phyloP scores from a whole-genome alignment of 2,888 invertebrate species.

The Plemyria rubiginata region DNA sequence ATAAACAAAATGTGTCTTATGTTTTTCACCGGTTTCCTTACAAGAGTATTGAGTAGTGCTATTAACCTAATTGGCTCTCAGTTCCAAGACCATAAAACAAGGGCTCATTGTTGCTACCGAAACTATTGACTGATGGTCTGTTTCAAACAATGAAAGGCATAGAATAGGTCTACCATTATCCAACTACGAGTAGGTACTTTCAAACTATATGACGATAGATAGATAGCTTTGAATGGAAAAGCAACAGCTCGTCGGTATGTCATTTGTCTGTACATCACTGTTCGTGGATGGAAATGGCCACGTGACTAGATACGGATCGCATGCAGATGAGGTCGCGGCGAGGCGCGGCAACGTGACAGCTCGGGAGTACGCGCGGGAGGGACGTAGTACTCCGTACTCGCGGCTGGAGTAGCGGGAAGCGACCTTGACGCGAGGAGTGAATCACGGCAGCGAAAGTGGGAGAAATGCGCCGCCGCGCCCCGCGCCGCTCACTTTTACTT shows the following conservation, averaged over 20 bases:
- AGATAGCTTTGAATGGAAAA: conserved; percentile 24
- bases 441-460: conserved; percentile 84
- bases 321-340: conserved; percentile 40
- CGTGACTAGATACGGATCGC: conserved; percentile 29
- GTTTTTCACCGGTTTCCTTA: conserved; percentile 6
- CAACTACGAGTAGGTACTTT: conserved; percentile 19
- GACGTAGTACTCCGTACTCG: conserved; percentile 37
- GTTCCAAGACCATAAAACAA: conserved; percentile 28
- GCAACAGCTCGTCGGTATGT: conserved; percentile 12
- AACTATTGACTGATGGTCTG: conserved; percentile 20
- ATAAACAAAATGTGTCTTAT: not conserved
- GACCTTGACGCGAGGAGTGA: conserved; percentile 78
- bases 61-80: conserved; percentile 18
- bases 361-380: conserved; percentile 50
- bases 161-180: conserved; percentile 19
- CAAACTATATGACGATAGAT: conserved; percentile 19
- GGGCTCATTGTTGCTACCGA: conserved; percentile 21
- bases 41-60: conserved; percentile 4
- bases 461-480: conserved; percentile 81
- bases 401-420: conserved; percentile 74
- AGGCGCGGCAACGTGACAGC: conserved; percentile 39
- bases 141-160: conserved; percentile 22
- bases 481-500: conserved; percentile 84
- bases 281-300: conserved; percentile 23
- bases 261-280: conserved; percentile 18